phyloP scores from a whole-genome alignment of 2,797 vertebrate genomes.

The Phyllotis vaccarum region DNA sequence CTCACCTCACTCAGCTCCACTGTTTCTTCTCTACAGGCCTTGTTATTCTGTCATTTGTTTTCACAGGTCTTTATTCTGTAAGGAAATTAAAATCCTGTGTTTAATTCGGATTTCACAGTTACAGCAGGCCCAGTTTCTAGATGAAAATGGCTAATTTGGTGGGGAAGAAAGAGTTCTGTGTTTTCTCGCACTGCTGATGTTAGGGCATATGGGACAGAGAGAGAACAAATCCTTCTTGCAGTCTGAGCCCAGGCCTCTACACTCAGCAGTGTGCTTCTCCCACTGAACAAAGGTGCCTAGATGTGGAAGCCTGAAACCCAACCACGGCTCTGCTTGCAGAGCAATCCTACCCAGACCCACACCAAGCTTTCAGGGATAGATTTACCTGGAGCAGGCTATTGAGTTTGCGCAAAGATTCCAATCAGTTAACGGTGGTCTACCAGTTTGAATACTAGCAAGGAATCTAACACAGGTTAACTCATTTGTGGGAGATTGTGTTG shows the following conservation, averaged over 20 bases:
- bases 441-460: not conserved
- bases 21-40: not conserved
- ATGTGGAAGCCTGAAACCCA: not conserved
- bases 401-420: not conserved
- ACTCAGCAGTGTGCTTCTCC: not conserved
- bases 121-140: constrained; percentile 1
- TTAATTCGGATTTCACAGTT: constrained; percentile 56
- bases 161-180: not conserved
- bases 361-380: not conserved
- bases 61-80: not conserved
- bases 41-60: constrained; percentile 28
- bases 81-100: constrained; percentile 13
- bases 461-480: not conserved
- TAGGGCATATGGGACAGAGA: not conserved
- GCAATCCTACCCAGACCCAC: accelerated
- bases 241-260: not conserved
- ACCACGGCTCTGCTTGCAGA: not conserved
- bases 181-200: not conserved
- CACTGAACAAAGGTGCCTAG: not conserved
- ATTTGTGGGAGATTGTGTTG: no score
- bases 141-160: constrained; percentile 25
- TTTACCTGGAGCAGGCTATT: not conserved
- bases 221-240: not conserved
- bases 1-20: not conserved
- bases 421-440: not conserved